Evolutionary conservation across 1,140 invertebrate genomes (phyloP).

Genomic region (Pentalonia nigronervosa): DNA sequence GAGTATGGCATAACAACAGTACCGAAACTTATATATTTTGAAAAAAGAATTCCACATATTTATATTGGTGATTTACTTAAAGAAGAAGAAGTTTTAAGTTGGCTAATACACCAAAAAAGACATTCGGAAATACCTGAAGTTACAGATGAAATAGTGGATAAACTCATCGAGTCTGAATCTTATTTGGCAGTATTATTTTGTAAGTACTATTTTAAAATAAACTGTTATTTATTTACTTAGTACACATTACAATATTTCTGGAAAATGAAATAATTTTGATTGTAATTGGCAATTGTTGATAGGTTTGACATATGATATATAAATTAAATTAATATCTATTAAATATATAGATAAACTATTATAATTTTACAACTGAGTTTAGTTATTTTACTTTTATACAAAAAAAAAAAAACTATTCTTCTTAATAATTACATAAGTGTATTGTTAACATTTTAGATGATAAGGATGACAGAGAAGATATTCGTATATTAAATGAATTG

Average conservation of each 20-base stretch:
- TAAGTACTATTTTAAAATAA: constrained; percentile 67
- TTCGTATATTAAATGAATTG: constrained; percentile 84
- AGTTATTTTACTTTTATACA: neutral
- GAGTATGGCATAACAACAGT: constrained; percentile 86
- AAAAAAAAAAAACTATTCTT: too few species aligned
- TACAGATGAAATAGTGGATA: constrained; percentile 93
- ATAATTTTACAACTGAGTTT: neutral
- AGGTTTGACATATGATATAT: neutral
- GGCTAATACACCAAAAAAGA: constrained; percentile 87
- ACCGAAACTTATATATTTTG: constrained; percentile 85
- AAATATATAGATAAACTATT: neutral
- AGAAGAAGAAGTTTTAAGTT: constrained; percentile 87
- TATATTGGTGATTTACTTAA: constrained; percentile 92
- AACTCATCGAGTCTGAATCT: constrained; percentile 80
- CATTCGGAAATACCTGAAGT: constrained; percentile 92
- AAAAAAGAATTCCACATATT: constrained; percentile 85
- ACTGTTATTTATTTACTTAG: neutral
- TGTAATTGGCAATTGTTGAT: fast-evolving
- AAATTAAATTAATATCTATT: too few species aligned
- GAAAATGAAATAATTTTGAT: neutral
- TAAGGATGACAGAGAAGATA: constrained; percentile 88
- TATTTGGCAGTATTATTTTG: constrained; percentile 87
- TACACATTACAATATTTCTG: neutral
- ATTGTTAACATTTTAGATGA: constrained; percentile 71
- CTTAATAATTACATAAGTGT: neutral